phyloP scores from a whole-genome alignment of 2,113 vertebrate genomes.

The Tauraco erythrolophus region DNA sequence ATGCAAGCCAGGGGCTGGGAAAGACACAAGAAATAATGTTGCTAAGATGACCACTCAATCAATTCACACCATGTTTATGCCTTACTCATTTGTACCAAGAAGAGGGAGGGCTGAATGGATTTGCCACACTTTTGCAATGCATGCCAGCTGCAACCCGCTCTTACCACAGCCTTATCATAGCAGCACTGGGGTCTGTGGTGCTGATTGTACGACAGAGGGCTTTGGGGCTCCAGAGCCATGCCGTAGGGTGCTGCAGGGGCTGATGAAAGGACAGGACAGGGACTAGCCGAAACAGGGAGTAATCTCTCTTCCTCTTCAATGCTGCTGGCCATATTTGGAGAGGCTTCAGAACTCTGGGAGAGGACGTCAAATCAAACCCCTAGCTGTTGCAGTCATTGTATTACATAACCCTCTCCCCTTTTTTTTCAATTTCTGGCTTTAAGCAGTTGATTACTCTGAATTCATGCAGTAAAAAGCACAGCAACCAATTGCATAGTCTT shows the following conservation, averaged over 20 bases:
- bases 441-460: not conserved
- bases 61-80: not conserved
- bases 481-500: not conserved
- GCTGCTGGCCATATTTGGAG: not conserved
- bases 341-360: not conserved
- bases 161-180: not conserved
- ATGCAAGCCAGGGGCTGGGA: accelerated
- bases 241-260: accelerated
- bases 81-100: not conserved
- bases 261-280: not conserved
- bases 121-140: not conserved
- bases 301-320: not conserved
- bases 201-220: not conserved
- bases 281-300: not conserved
- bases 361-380: not conserved
- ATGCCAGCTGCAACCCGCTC: accelerated
- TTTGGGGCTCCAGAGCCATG: not conserved
- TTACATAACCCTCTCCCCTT: not conserved
- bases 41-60: not conserved
- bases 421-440: not conserved
- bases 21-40: not conserved
- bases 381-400: not conserved
- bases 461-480: slow-evolving; percentile 20
- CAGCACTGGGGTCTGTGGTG: not conserved
- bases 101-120: not conserved